Base-by-base conservation (phyloP, 2,113 vertebrate genomes). In the Motacilla alba region DNA sequence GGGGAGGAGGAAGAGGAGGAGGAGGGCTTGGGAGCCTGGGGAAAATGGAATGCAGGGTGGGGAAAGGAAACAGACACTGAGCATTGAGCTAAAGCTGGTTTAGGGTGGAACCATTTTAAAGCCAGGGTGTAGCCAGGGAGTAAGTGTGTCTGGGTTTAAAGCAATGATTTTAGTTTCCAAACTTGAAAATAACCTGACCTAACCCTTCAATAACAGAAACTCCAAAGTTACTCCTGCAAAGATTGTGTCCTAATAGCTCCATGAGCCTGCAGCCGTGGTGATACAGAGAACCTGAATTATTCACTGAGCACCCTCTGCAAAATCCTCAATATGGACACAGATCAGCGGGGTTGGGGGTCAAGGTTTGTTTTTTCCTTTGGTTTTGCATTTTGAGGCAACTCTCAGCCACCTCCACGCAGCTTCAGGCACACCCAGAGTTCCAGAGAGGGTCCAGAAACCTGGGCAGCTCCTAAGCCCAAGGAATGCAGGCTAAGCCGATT, bases 1-100 rank as follows among this genome's bases (percentile, higher is more conserved):
- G 11, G 75, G 95, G 91, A 95, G 85, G 94, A 96, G 78, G 92
- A 94, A 95, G 97, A 97, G 95, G 96, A 98, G 96, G 96, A 94
- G 96, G 97, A 93, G 59, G 97, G 94, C 41, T 84, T 87, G 97
- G 98, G 97, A 98, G 97, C 97, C 97, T 97, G 97, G 98, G 98
- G 98, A 98, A 99, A 98, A 94, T 91, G 97, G 98, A 99, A 98
- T 98, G 98, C 96, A 98, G 98, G 98, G 98, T 98, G 98, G 98
- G 98, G 98, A 98, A 98, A 98, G 98, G 98, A 98, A 98, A 98
- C 96, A 97, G 98, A 98, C 98, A 98, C 95, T 96, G 93, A 96
- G 97, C 98, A 98, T 97, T 98, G 98, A 99, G 98, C 97, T 98
- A 98, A 98, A 98, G 98, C 97, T 98, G 97, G 97, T 95, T 97